Evolutionary conservation across 2,888 invertebrate species (phyloP).

Genomic region (Lathronympha strigana): DNA sequence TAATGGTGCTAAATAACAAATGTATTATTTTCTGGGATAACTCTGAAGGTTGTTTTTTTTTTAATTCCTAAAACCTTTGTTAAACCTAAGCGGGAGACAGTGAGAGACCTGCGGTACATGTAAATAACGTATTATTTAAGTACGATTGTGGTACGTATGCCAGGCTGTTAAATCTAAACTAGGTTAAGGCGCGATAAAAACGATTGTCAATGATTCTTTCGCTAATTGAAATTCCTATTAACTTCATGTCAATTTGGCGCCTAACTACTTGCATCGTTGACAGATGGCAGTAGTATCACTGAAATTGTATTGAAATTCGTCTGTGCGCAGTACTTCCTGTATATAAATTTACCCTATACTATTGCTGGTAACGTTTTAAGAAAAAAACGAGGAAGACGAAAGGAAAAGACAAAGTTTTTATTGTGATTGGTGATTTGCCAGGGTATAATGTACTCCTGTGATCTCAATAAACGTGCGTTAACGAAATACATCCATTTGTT

Average conservation of each 20-base stretch:
- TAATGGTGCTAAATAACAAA: constrained; percentile 69
- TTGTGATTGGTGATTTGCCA: constrained; percentile 72
- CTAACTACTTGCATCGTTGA: constrained; percentile 4
- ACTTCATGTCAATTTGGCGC: constrained; percentile 14
- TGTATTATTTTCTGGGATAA: constrained; percentile 48
- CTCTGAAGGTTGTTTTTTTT: constrained; percentile 59
- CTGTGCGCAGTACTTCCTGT: constrained; percentile 8
- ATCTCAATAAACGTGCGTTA: constrained; percentile 82
- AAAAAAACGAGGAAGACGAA: constrained; percentile 41
- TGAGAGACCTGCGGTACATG: constrained; percentile 72
- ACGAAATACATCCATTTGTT: constrained; percentile 51
- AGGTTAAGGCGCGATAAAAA: constrained; percentile 59
- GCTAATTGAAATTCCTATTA: constrained; percentile 20
- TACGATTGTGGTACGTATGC: constrained; percentile 63
- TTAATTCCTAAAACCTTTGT: constrained; percentile 47
- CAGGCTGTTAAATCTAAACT: constrained; percentile 69
- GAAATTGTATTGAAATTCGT: not conserved
- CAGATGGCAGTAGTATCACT: constrained; percentile 10
- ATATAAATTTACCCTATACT: not conserved
- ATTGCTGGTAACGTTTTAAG: constrained; percentile 1
- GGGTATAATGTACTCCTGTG: constrained; percentile 79
- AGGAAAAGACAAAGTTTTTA: constrained; percentile 56
- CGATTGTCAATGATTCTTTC: constrained; percentile 53
- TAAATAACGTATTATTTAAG: constrained; percentile 54
- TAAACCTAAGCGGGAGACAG: constrained; percentile 58